Base-by-base conservation (phyloP, 2,888 invertebrate genomes). In the Torymus auratus region DNA sequence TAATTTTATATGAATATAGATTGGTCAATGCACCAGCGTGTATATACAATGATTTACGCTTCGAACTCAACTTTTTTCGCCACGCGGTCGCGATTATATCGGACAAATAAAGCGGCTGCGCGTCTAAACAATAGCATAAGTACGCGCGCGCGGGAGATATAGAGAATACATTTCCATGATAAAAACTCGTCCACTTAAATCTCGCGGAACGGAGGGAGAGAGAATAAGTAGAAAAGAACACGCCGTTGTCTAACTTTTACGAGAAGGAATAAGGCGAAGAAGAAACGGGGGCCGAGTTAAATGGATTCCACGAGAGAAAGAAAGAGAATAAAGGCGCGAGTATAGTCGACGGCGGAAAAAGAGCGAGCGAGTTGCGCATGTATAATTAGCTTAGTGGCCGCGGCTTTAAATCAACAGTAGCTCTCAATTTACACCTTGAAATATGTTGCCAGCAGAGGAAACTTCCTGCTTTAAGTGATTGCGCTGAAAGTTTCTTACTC, bases 361-460 rank as follows among this genome's bases (percentile, higher is more conserved):
- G 20, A 62, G n/a, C 41, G n/a, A 55, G 55, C 53, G 28, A 28
- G 41, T n/a, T n/a, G 55, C 64, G 73, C 73, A 64, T 68, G 55
- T 75, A 68, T 62, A 67, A 76, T 76, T 69, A 62, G n/a, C 67
- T 67, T 67, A 13, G 55, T 7, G 14, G 53, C 12, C 28, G 70
- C n/a, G 72, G 72, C 62, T 73, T 73, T 73, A 73, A 73, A 64
- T 73, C 73, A 73, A 73, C 73, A 73, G 75, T 68, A 76, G 75
- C 75, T 76, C 75, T 76, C 68, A 76, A 76, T 76, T 76, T 76
- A 76, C 75, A 76, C 75, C 73, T 73, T 23, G 73, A 73, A 64
- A 73, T 73, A 73, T 20, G 28, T 50, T 71, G 60, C 50, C 28
- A 11, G 62, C 52, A 61, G 56, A 72, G 78, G 76, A 80, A 69